Percentiles rank a stretch among this genome's conserved stretches.
Conservation (phyloP, 2,888 invertebrate genomes). For the Oscheius myriophilus region DNA sequence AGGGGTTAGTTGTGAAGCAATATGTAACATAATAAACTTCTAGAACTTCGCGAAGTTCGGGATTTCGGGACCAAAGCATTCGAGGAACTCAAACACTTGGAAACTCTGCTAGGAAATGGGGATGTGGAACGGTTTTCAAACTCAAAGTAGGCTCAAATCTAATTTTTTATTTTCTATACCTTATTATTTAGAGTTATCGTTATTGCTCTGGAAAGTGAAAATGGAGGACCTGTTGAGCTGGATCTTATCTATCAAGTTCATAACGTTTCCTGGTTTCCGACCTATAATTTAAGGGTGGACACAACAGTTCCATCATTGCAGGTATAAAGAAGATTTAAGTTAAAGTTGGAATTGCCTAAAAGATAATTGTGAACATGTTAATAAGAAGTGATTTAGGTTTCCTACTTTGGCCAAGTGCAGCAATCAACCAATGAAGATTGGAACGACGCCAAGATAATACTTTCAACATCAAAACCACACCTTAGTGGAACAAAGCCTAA, state of each 20-base stretch:
- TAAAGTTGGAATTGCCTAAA: too few relatives aligned
- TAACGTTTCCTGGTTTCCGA: slow-evolving; percentile 60
- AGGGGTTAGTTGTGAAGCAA: not conserved
- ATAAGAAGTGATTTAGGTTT: slow-evolving; percentile 54
- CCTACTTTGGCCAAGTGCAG: slow-evolving; percentile 70
- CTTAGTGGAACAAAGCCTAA: slow-evolving; percentile 59
- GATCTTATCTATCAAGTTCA: slow-evolving; percentile 55
- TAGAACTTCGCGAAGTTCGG: slow-evolving; percentile 17
- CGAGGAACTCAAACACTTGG: slow-evolving; percentile 30
- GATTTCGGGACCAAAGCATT: slow-evolving; percentile 8
- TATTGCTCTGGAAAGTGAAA: slow-evolving; percentile 40
- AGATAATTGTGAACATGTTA: not conserved
- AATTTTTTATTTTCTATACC: not conserved
- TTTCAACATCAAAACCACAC: slow-evolving; percentile 61
- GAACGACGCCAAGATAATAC: slow-evolving; percentile 47
- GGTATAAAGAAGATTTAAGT: too few relatives aligned
- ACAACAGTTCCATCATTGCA: slow-evolving; percentile 48
- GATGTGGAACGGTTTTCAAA: slow-evolving; percentile 11
- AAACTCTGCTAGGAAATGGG: slow-evolving; percentile 29
- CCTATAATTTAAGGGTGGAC: slow-evolving; percentile 68
- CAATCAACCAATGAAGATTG: slow-evolving; percentile 72
- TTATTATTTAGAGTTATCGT: slow-evolving; percentile 38
- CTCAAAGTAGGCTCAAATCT: not conserved
- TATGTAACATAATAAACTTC: not conserved
- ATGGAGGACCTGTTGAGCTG: slow-evolving; percentile 36